Percentiles rank a stretch among this genome's conserved stretches.
phyloP scores from a whole-genome alignment of 2,797 vertebrate genomes.

The Cyclura pinguis region DNA sequence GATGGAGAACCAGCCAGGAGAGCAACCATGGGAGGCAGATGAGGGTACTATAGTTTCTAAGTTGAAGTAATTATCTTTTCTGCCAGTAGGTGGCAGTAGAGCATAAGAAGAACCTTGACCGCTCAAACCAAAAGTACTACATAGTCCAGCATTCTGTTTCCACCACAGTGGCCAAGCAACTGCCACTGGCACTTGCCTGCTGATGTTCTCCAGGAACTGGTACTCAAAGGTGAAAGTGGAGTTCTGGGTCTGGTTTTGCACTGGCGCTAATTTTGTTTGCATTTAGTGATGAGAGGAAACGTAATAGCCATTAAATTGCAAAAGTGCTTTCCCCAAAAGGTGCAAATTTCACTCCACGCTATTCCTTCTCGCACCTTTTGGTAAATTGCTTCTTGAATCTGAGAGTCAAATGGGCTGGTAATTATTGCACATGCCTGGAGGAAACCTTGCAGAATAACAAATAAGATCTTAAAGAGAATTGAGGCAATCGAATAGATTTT shows the following conservation, averaged over 20 bases:
- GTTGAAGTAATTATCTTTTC: neutral
- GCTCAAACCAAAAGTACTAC: neutral
- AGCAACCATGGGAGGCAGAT: neutral
- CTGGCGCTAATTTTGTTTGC: neutral
- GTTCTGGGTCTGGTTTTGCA: neutral
- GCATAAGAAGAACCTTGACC: too few species aligned
- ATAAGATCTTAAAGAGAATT: neutral
- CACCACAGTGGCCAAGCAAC: neutral
- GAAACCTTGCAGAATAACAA: neutral
- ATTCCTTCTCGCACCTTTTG: neutral
- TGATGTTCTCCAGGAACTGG: neutral
- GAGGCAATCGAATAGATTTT: neutral
- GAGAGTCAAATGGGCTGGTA: neutral
- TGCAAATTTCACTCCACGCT: neutral
- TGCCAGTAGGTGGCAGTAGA: neutral
- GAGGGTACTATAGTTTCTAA: neutral
- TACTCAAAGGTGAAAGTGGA: neutral
- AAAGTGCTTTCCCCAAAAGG: neutral
- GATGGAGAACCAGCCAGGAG: neutral
- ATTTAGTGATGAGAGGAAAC: neutral
- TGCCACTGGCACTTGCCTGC: neutral
- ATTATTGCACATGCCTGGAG: neutral
- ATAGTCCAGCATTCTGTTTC: neutral
- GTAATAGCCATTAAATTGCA: neutral
- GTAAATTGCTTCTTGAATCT: slow-evolving; percentile 1